A percentile compares a stretch with the other conserved stretches of the same genome.
phyloP scores from a whole-genome alignment of 2,113 vertebrate species.

The Cyprinodon tularosa region DNA sequence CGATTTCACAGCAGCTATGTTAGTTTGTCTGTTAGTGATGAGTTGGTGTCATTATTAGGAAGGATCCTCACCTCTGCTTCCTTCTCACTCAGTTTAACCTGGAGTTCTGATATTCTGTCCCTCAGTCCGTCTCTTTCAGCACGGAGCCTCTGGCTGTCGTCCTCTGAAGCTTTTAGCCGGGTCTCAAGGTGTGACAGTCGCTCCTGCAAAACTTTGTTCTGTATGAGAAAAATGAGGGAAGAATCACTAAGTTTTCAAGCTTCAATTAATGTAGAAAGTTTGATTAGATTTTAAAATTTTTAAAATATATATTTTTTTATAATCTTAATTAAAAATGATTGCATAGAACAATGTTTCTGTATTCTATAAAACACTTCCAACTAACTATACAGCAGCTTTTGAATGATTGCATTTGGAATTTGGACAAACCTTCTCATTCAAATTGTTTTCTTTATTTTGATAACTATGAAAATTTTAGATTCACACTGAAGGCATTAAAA shows the following conservation, averaged over 20 bases:
- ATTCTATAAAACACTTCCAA: background rate
- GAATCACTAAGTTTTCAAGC: background rate
- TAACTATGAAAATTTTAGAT: too few relatives aligned
- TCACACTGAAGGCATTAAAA: too few relatives aligned
- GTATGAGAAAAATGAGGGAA: background rate
- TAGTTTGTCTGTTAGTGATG: slow-evolving; percentile 39
- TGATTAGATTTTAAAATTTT: background rate
- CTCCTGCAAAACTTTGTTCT: slow-evolving; percentile 78
- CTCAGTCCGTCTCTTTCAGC: slow-evolving; percentile 69
- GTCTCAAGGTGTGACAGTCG: slow-evolving; percentile 69
- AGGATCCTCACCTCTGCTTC: slow-evolving; percentile 75
- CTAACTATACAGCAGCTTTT: background rate
- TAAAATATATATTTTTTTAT: background rate
- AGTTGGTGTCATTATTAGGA: background rate
- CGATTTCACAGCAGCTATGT: background rate
- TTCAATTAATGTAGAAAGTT: background rate
- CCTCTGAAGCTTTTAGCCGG: slow-evolving; percentile 64
- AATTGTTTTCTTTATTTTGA: too few relatives aligned
- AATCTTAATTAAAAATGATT: background rate
- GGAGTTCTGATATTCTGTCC: slow-evolving; percentile 67
- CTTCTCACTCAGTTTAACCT: slow-evolving; percentile 71
- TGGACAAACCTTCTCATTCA: too few relatives aligned
- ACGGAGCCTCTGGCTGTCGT: slow-evolving; percentile 68
- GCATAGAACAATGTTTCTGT: background rate
- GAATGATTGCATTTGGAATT: too few relatives aligned